Base-by-base conservation (phyloP, 1,140 invertebrate species). In the Cyclina sinensis region DNA sequence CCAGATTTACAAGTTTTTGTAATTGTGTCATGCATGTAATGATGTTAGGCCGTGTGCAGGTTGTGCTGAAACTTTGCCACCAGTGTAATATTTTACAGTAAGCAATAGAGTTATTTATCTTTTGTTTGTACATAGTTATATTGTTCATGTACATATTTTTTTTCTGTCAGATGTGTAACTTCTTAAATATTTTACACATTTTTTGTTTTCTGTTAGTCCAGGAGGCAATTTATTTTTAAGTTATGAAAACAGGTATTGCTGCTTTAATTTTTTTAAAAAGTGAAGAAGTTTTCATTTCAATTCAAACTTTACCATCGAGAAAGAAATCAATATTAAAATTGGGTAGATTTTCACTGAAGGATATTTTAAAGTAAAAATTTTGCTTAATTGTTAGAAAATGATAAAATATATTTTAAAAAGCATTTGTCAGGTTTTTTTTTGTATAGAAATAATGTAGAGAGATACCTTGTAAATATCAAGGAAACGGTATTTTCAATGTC, bases 111-210 rank as follows among this genome's bases (percentile, higher is more conserved):
- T 62, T 70, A 70, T 37, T 70, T 37, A n/a, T n/a, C 14, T 4
- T 39, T 70, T 35, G 65, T 39, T 70, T 70, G 65, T 70, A 70
- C 11, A 70, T 37, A 70, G 35, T 9, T 11, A 37, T 37, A 18
- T 70, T 70, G 30, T 70, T 70, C 37, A 32, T 70, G 65, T 70
- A 70, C 7, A 70, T 70, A 39, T 35, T 70, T 70, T 70, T 37
- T 70, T 70, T 70, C 27, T 70, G 27, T 27, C 57, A 62, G 57
- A 62, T 62, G 21, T n/a, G 57, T 62, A 62, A 62, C n/a, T 62
- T 62, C 24, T 62, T 62, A 27, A 62, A 27, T 62, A 27, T 62
- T 62, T 62, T 62, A 62, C 57, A 9, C n/a, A n/a, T 24, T 62
- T 24, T 35, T 70, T 70, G 18, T 70, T 35, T 70, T 37, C n/a